These are phyloP conservation scores for Crotalus viridis DNA, from an alignment of 2,113 vertebrate genomes.

Conservation along the genomic window DNA sequence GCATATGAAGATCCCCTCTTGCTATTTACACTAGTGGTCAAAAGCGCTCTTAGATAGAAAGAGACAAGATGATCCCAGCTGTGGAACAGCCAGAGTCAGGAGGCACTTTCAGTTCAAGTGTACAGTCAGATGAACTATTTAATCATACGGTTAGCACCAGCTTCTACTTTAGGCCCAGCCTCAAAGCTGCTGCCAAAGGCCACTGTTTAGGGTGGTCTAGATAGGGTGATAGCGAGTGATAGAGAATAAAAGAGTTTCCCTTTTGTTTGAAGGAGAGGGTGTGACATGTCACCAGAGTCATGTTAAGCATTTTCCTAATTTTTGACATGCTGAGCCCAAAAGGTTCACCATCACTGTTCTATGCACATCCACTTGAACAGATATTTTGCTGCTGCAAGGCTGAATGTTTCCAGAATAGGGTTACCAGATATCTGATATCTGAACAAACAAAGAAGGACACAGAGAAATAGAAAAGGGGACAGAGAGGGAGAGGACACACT, in stretches of 20 bases:
- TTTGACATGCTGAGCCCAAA: not conserved
- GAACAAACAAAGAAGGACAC: not conserved
- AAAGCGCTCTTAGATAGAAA: not conserved
- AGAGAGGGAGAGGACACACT: not conserved
- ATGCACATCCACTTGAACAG: conserved; percentile 38
- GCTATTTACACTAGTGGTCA: not conserved
- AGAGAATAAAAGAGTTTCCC: not conserved
- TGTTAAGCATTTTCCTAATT: not conserved
- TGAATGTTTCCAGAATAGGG: conserved; percentile 9
- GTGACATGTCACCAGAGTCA: not conserved
- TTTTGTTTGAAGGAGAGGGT: not conserved
- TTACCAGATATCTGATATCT: not conserved
- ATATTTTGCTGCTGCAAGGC: not conserved
- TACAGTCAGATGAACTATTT: not conserved
- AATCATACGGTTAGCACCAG: not conserved
- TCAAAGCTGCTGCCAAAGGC: not conserved
- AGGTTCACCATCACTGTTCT: not conserved
- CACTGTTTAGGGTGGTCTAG: not conserved
- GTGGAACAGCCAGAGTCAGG: not conserved
- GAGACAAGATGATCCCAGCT: not conserved
- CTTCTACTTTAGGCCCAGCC: not conserved
- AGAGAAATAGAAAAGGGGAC: not conserved
- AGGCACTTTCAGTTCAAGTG: not conserved
- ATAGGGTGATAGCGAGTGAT: not conserved
- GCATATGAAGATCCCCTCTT: not conserved